A percentile compares a stretch with the other conserved stretches of the same genome.
Conservation (phyloP, 2,113 vertebrate species). For the Sakesphorus luctuosus region DNA sequence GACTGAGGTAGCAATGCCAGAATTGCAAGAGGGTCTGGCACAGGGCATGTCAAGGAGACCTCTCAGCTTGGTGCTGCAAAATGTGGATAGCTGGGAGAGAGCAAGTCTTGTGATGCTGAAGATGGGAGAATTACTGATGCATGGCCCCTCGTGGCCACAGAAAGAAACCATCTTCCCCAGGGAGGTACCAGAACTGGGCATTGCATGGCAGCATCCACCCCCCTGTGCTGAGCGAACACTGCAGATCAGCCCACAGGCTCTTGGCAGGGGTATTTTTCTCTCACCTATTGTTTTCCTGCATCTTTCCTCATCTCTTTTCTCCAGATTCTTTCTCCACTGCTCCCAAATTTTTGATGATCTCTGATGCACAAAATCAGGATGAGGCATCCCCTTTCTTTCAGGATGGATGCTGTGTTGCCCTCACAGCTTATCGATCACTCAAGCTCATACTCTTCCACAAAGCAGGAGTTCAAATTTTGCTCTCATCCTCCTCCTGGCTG, state of each 20-base stretch:
- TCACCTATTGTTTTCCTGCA: background rate
- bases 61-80: background rate
- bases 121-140: background rate
- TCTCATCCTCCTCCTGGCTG: conserved; percentile 67
- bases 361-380: background rate
- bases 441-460: conserved; percentile 24
- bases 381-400: background rate
- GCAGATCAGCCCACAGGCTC: background rate
- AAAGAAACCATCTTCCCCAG: background rate
- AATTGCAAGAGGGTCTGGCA: background rate
- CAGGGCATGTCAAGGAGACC: rapidly evolving
- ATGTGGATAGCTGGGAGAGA: background rate
- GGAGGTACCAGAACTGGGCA: background rate
- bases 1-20: background rate
- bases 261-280: rapidly evolving
- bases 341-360: background rate
- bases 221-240: background rate
- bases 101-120: rapidly evolving
- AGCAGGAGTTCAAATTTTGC: conserved; percentile 67
- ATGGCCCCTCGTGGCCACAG: rapidly evolving
- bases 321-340: background rate
- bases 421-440: conserved; percentile 26
- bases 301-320: background rate
- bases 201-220: rapidly evolving
- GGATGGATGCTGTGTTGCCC: background rate